Evolutionary conservation across 2,113 vertebrate genomes (phyloP).

Genomic region (Pongo abelii): DNA sequence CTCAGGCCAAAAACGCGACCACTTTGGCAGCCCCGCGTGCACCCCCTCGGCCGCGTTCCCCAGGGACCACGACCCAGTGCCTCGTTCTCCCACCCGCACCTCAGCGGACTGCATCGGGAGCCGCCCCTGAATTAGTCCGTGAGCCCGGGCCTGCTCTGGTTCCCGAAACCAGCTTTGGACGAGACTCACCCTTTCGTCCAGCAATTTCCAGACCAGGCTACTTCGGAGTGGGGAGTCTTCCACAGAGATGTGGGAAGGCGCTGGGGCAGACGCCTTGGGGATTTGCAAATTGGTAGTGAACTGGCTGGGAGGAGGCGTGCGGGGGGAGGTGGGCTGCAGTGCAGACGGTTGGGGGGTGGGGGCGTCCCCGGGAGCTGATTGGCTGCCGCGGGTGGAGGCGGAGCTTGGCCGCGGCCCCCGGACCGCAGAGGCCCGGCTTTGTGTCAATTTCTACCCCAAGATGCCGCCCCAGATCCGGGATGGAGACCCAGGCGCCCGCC

Average conservation of each 20-base stretch:
- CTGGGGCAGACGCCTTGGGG: accelerated
- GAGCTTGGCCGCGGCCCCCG: background rate
- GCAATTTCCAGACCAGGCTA: background rate
- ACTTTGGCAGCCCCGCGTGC: background rate
- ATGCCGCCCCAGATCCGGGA: background rate
- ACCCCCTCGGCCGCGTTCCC: too few species aligned
- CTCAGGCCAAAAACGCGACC: background rate
- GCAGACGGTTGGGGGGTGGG: background rate
- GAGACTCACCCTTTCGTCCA: conserved; percentile 51
- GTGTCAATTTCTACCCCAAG: background rate
- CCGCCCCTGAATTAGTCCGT: background rate
- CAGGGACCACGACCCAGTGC: accelerated
- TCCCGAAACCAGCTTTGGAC: background rate
- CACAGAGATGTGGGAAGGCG: background rate
- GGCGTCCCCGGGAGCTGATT: background rate
- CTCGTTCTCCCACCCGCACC: background rate
- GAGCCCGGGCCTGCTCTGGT: background rate
- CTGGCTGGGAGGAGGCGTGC: background rate
- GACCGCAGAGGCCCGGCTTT: background rate
- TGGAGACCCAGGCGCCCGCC: accelerated
- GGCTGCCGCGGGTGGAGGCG: background rate
- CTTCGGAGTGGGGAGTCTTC: background rate
- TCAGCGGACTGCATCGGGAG: background rate
- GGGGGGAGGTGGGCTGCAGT: background rate
- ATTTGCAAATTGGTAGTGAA: background rate